Evolutionary conservation across 2,888 invertebrate genomes (phyloP).

Genomic region (Formica aserva): DNA sequence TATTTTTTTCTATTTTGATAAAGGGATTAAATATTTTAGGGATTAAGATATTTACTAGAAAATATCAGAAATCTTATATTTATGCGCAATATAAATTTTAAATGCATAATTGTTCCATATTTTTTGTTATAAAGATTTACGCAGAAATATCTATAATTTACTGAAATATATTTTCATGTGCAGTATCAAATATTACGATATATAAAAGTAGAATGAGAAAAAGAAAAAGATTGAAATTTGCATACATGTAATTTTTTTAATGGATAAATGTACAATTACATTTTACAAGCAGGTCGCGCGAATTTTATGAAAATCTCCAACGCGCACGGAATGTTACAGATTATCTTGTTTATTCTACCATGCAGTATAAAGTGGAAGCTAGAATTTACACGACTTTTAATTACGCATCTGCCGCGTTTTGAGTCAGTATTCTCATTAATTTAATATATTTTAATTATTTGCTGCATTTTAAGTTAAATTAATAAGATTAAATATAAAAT

Average conservation of each 20-base stretch:
- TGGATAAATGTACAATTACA: conserved; percentile 31
- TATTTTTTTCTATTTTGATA: conserved; percentile 1
- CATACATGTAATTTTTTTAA: conserved; percentile 16
- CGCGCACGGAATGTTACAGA: not conserved
- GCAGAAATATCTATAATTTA: not conserved
- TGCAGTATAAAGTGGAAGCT: not conserved
- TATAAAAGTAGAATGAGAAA: not conserved
- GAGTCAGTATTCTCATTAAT: conserved; percentile 8
- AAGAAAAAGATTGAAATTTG: conserved; percentile 1
- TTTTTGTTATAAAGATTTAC: not conserved
- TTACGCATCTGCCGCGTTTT: not conserved
- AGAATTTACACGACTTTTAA: conserved; percentile 27
- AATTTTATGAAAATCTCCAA: conserved; percentile 10
- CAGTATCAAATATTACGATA: not conserved
- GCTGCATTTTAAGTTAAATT: conserved; percentile 19
- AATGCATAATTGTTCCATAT: not conserved
- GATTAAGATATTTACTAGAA: not conserved
- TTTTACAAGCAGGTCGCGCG: not conserved
- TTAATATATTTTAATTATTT: conserved; percentile 24
- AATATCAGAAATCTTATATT: not conserved
- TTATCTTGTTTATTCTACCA: conserved; percentile 15
- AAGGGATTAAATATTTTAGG: not conserved
- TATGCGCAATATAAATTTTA: conserved; percentile 4
- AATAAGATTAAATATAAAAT: conserved; percentile 60
- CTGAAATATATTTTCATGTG: not conserved